Percentiles rank a stretch among this genome's conserved stretches.
These are phyloP conservation scores for Lethenteron camtschaticum DNA, from an alignment of 2,113 vertebrate species.

Conservation along the genomic window DNA sequence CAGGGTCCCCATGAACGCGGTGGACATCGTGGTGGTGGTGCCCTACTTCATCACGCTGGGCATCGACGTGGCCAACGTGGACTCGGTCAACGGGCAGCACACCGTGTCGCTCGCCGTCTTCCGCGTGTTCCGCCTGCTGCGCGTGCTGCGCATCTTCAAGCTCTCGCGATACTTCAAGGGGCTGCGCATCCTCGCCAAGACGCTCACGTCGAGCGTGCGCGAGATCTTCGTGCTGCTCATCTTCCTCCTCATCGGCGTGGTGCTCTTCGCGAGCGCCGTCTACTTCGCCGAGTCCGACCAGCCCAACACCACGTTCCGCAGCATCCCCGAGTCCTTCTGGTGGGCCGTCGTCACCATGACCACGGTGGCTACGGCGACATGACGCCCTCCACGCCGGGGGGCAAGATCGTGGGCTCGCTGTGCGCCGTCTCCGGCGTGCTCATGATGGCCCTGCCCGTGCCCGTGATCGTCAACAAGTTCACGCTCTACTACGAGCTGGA, in stretches of 20 bases:
- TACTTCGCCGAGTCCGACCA: neutral
- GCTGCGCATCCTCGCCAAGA: conserved; percentile 2
- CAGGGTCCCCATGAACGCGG: neutral
- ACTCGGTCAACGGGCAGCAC: neutral
- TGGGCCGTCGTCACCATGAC: conserved; percentile 4
- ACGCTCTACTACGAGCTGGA: neutral
- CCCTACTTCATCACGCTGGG: neutral
- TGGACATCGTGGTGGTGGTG: neutral
- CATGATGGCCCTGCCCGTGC: conserved; percentile 5
- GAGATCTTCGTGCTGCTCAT: neutral
- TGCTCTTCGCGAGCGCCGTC: conserved; percentile 2
- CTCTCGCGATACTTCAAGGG: neutral
- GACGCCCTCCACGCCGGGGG: neutral
- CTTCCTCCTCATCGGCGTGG: conserved; percentile 2
- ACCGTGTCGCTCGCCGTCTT: neutral
- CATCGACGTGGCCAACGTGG: neutral
- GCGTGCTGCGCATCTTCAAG: conserved; percentile 2
- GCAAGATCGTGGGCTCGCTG: neutral
- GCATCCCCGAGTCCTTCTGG: neutral
- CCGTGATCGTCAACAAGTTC: conserved; percentile 5
- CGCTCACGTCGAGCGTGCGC: neutral
- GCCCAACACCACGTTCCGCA: neutral
- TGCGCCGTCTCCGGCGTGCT: conserved; percentile 1
- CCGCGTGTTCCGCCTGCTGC: conserved; percentile 3
- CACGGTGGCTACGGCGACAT: neutral